These are phyloP conservation scores for Hyposmocoma kahamanoa DNA, from an alignment of 1,140 invertebrate genomes.

Conservation along the genomic window DNA sequence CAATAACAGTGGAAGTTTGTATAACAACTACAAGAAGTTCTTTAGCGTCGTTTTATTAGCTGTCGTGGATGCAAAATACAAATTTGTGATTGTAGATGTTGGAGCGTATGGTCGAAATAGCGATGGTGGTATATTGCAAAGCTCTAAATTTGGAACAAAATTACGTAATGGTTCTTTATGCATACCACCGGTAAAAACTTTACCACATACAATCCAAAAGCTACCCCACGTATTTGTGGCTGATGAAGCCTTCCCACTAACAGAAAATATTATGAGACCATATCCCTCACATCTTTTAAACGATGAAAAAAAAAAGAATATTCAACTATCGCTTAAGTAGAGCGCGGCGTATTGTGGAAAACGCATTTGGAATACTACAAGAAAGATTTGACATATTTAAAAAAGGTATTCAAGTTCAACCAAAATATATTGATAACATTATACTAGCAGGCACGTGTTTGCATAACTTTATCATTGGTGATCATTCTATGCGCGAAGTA, in stretches of 20 bases:
- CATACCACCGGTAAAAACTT: slow-evolving; percentile 14
- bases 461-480: too few species aligned
- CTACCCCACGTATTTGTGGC: slow-evolving; percentile 50
- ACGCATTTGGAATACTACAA: slow-evolving; percentile 16
- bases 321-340: slow-evolving; percentile 13
- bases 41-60: neutral
- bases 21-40: neutral
- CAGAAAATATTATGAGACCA: slow-evolving; percentile 18
- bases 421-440: too few species aligned
- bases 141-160: neutral
- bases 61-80: neutral
- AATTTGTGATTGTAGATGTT: slow-evolving; percentile 5
- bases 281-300: slow-evolving; percentile 15
- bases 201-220: slow-evolving; percentile 12
- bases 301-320: neutral
- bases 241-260: slow-evolving; percentile 62
- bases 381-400: neutral
- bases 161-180: slow-evolving; percentile 10
- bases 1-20: too few species aligned
- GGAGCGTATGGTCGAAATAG: slow-evolving; percentile 15
- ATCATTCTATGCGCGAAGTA: too few species aligned
- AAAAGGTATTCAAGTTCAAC: neutral
- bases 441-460: too few species aligned
- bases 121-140: slow-evolving; percentile 5
- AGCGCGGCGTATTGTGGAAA: slow-evolving; percentile 17